A percentile compares a stretch with the other conserved stretches of the same genome.
These are phyloP conservation scores for Patella caerulea DNA, from an alignment of 2,888 invertebrate genomes.

Conservation along the genomic window DNA sequence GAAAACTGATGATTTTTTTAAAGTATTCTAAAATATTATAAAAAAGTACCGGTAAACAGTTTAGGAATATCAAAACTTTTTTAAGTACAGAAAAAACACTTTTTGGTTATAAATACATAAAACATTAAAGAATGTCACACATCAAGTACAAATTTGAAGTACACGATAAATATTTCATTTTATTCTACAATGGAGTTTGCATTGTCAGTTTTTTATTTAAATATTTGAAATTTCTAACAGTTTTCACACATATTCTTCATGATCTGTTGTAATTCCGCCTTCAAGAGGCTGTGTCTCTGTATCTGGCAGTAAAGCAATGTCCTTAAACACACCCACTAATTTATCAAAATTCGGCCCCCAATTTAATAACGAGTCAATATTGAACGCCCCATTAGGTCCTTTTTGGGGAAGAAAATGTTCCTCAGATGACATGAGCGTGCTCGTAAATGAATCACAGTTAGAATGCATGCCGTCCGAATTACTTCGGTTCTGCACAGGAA, in stretches of 20 bases:
- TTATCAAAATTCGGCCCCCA: constrained; percentile 98
- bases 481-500: constrained; percentile 41
- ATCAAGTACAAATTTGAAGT: no score
- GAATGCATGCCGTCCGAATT: constrained; percentile 93
- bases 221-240: no score
- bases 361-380: constrained; percentile 94
- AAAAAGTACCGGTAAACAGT: no score
- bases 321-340: constrained; percentile 94
- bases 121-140: no score
- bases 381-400: constrained; percentile 79
- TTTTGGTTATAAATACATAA: no score
- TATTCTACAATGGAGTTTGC: no score
- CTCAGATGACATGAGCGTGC: constrained; percentile 89
- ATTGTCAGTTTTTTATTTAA: no score
- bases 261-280: constrained; percentile 36
- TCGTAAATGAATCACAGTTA: constrained; percentile 88
- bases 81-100: no score
- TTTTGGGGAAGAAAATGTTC: constrained; percentile 73
- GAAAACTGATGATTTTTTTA: no score
- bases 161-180: no score
- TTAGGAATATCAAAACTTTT: no score
- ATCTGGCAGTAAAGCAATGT: constrained; percentile 94
- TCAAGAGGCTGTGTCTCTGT: constrained; percentile 48
- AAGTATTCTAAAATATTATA: no score
- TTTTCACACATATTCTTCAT: constrained; percentile 61